Evolutionary conservation across 2,797 vertebrate species (phyloP).

Genomic region (Brachymystax lenok): DNA sequence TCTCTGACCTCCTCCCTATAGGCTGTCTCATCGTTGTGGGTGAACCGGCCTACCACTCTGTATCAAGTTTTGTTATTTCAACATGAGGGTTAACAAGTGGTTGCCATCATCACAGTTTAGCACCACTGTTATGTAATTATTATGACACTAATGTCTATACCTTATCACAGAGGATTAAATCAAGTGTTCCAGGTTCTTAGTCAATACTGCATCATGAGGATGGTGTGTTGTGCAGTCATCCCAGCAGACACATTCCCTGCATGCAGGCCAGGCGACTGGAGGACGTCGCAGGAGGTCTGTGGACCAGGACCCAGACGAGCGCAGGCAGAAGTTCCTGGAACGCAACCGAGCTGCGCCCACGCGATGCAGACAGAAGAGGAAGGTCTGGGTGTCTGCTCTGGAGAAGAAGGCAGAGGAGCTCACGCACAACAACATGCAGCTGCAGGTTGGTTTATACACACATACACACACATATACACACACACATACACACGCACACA

Average conservation of each 20-base stretch:
- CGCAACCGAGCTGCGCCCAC: constrained; percentile 96
- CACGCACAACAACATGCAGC: constrained; percentile 98
- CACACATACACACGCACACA: not conserved
- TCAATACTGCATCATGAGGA: not conserved
- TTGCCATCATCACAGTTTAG: not conserved
- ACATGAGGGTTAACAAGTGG: not conserved
- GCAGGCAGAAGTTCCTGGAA: constrained; percentile 96
- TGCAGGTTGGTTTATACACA: constrained; percentile 68
- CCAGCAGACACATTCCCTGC: constrained; percentile 71
- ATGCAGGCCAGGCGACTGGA: constrained; percentile 76
- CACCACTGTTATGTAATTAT: not conserved
- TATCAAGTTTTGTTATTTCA: not conserved
- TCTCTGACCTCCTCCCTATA: no score
- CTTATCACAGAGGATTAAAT: not conserved
- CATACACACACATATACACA: not conserved
- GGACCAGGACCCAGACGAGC: constrained; percentile 93
- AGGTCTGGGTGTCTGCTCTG: constrained; percentile 97
- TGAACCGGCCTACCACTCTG: not conserved
- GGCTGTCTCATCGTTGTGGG: no score
- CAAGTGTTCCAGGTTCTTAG: not conserved
- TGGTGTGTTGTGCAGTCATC: constrained; percentile 67
- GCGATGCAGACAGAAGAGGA: constrained; percentile 98
- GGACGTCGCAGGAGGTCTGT: constrained; percentile 78
- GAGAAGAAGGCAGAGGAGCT: constrained; percentile 99
- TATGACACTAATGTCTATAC: not conserved